Base-by-base conservation (phyloP, 2,888 invertebrate genomes). In the Dorcus hopei region DNA sequence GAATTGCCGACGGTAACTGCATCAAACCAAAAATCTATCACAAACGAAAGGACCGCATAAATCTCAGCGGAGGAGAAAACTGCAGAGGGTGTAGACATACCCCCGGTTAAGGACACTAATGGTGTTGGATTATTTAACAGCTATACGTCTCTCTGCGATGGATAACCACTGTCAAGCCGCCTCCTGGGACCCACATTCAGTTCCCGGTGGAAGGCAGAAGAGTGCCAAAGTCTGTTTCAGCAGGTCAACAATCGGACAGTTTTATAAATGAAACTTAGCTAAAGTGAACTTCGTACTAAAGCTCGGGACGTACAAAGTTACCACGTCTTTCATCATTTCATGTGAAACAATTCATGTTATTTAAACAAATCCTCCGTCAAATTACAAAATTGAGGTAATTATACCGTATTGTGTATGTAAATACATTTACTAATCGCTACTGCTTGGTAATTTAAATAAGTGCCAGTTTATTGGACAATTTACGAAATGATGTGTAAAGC, bases 81-180 rank as follows among this genome's bases (percentile, higher is more conserved):
- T 55, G 50, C 64, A 58, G 61, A 66, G 62, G 65, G 63, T 66
- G 68, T 58, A 59, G 65, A 58, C 61, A 47, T 56, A 52, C 49
- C 60, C 14, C 60, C 65, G 68, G 66, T 66, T 70, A 70, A 71
- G 72, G 66, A 65, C 73, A 72, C 71, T 78, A 77, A 78, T 78
- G 77, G 76, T 72, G 72, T 72, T 78, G 77, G 78, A 78, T 78
- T 78, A 78, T 78, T 77, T 77, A 78, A 74, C 74, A 75, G 72
- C 74, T 71, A 74, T 76, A 76, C 68, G 69, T 72, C 71, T 71
- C 72, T 62, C 67, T 65, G 69, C 76, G 74, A 77, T 77, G 77
- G 78, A 77, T 77, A 77, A 76, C 76, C 73, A 75, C 71, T 76
- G 77, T 78, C 77, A 66, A 66, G 63, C 64, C 60, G 38, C 62